These are phyloP conservation scores for Macaria notata DNA, from an alignment of 2,888 invertebrate genomes.

Conservation along the genomic window DNA sequence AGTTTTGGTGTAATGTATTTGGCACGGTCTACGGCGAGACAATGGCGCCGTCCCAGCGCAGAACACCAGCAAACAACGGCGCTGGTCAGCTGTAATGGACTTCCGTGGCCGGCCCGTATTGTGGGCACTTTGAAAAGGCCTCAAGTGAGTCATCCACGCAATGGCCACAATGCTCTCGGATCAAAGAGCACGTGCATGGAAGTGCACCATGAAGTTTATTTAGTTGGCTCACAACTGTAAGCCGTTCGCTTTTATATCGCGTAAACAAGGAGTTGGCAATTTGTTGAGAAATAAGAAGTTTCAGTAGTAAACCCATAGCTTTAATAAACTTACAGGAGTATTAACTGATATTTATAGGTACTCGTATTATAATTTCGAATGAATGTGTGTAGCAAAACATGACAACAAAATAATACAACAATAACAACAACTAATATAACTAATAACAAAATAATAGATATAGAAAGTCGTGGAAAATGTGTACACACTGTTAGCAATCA, in stretches of 20 bases:
- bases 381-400: no score
- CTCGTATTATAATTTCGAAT: no score
- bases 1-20: conserved; percentile 33
- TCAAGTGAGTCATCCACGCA: conserved; percentile 42
- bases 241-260: conserved; percentile 35
- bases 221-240: conserved; percentile 30
- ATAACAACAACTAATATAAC: no score
- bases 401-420: no score
- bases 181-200: conserved; percentile 40
- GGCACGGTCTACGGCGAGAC: conserved; percentile 39
- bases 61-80: conserved; percentile 42
- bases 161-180: conserved; percentile 26
- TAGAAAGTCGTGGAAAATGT: no score
- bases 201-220: conserved; percentile 36
- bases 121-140: conserved; percentile 42
- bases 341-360: no score
- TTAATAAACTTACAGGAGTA: no score
- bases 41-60: conserved; percentile 38
- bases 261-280: conserved; percentile 18
- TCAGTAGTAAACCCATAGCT: background rate
- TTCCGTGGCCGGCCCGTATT: conserved; percentile 38
- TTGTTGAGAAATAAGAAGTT: conserved; percentile 14
- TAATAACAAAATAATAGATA: no score
- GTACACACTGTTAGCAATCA: no score
- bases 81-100: conserved; percentile 42